Conservation (phyloP, 2,888 invertebrate species). For the Fragum sueziense region DNA sequence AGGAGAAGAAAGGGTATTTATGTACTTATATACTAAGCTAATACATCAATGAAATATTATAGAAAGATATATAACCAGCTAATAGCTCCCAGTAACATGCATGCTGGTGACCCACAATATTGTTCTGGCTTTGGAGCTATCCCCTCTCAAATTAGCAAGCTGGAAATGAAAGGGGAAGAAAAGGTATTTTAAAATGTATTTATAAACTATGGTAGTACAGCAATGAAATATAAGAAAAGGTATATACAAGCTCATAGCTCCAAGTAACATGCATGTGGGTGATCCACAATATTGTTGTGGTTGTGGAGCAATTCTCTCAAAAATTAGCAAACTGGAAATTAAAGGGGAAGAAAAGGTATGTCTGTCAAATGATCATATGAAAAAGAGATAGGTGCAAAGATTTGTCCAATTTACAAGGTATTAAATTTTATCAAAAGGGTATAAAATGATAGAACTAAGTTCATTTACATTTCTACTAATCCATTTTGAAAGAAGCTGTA, state of each 20-base stretch:
- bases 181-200: no score
- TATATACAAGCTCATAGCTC: slow-evolving; percentile 72
- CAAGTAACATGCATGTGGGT: slow-evolving; percentile 80
- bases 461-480: no score
- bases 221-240: no score
- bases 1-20: slow-evolving; percentile 66
- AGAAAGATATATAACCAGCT: slow-evolving; percentile 75
- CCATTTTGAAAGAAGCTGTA: no score
- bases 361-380: no score
- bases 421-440: no score
- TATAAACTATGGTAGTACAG: no score
- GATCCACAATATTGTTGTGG: slow-evolving; percentile 74
- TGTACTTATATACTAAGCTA: no score
- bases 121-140: slow-evolving; percentile 76
- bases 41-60: no score
- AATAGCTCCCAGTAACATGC: slow-evolving; percentile 77
- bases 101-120: slow-evolving; percentile 78
- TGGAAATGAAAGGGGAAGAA: slow-evolving; percentile 59
- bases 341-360: slow-evolving; percentile 67
- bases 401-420: no score
- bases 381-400: no score
- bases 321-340: slow-evolving; percentile 70
- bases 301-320: slow-evolving; percentile 78
- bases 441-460: no score
- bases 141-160: slow-evolving; percentile 76